Percentiles rank a stretch among this genome's conserved stretches.
phyloP scores from a whole-genome alignment of 1,140 invertebrate genomes.

The Drosophila dunni region DNA sequence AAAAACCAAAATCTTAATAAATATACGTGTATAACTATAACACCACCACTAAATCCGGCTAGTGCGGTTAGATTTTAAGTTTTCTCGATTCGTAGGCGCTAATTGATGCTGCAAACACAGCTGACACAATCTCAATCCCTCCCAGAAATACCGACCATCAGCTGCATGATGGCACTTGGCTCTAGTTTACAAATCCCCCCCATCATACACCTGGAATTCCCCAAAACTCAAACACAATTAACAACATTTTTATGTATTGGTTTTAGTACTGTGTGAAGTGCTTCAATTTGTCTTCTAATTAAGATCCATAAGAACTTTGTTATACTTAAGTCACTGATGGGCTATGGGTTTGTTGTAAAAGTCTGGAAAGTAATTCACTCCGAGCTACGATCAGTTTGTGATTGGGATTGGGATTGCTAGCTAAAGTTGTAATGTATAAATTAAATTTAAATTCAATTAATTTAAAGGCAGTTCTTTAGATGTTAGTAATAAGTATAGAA shows the following conservation, averaged over 20 bases:
- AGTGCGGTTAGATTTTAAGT: slow-evolving; percentile 37
- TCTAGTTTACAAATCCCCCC: not conserved
- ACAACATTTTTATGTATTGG: not conserved
- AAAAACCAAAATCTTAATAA: slow-evolving; percentile 36
- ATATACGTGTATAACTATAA: slow-evolving; percentile 58
- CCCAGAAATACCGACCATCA: slow-evolving; percentile 17
- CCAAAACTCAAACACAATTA: not conserved
- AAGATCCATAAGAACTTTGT: not conserved
- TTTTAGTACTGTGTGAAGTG: slow-evolving; percentile 19
- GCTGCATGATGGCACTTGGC: slow-evolving; percentile 31
- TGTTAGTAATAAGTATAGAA: no score
- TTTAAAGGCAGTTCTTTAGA: no score
- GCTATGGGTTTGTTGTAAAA: no score
- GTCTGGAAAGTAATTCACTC: no score
- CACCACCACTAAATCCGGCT: slow-evolving; percentile 72
- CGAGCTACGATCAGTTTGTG: no score
- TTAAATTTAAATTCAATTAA: no score
- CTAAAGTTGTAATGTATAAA: no score
- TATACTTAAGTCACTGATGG: not conserved
- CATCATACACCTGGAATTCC: not conserved
- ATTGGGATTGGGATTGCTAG: no score
- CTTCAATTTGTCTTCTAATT: slow-evolving; percentile 2
- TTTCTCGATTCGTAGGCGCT: slow-evolving; percentile 52
- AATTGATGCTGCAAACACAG: slow-evolving; percentile 60
- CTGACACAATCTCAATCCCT: slow-evolving; percentile 43